Evolutionary conservation across 2,888 invertebrate species (phyloP), one percentile per base, ranked within the genome.

Genomic region (Congeria kusceri): DNA sequence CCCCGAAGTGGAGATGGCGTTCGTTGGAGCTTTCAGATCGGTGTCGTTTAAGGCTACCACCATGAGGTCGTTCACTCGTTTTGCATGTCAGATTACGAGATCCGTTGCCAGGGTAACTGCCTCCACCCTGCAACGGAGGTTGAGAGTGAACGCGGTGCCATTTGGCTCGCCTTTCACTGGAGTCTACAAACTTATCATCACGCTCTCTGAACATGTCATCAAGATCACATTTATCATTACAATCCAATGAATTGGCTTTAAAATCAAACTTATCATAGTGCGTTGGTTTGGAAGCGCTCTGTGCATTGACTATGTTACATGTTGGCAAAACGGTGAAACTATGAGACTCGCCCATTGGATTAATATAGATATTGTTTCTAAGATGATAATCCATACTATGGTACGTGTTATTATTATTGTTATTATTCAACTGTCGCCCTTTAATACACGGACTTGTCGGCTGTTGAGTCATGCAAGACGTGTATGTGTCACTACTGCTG

Each of bases 381-480:
- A 66, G 53, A 25, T 74, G 65, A 66, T 63, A 66, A 62, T 64
- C 73, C 64, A 58, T 25, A 71, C 39, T 39, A 15, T 39, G 39
- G 15, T 39, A 39, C 39, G 15, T 39, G 39, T 39, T 39, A 39
- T 39, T 39, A 39, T 39, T 39, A 39, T 39, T 39, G 39, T 29
- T 56, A 63, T 66, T 67, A 39, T 71, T 53, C 46, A 56, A 67
- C 58, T 79, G 71, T 68, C 73, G 67, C 75, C 82, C 84, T 76
- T 80, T 83, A 68, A 71, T 61, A 53, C 75, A 87, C 56, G 91
- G 91, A 71, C 89, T 90, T 76, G 88, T 88, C 58, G 90, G 91
- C 92, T 97, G 97, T 95, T 98, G 98, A 92, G 98, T 98, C 95
- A 97, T 97, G 95, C 98, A 98, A 94, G 97, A 98, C 94, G 97